Conservation (phyloP, 2,113 vertebrate genomes). For the Oenanthe melanoleuca region DNA sequence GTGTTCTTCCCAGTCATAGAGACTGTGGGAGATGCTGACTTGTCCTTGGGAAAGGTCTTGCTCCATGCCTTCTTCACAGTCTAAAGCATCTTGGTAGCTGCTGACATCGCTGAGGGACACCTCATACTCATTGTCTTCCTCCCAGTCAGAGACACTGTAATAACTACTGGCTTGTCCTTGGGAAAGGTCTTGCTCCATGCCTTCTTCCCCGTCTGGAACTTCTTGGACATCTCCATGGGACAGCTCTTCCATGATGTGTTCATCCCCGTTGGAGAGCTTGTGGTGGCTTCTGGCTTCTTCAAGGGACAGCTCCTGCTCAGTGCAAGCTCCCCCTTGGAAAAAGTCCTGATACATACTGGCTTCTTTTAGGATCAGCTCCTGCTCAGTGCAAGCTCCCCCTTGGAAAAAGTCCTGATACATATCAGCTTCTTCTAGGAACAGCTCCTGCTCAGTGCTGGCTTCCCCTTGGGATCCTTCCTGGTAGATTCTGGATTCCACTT, state of each 20-base stretch:
- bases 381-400: no score
- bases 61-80: background rate
- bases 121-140: background rate
- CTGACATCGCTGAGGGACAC: accelerated
- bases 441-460: background rate
- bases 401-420: background rate
- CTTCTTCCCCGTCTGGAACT: background rate
- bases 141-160: background rate
- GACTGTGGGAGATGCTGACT: accelerated
- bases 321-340: no score
- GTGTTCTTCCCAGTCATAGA: background rate
- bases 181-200: background rate
- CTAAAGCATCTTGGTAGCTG: background rate
- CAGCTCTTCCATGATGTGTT: background rate
- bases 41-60: background rate
- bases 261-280: background rate
- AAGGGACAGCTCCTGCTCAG: background rate
- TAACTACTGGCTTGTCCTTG: background rate
- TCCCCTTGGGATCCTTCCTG: no score
- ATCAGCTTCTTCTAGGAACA: background rate
- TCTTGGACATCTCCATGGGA: accelerated
- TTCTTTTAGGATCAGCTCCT: background rate
- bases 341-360: background rate
- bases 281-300: background rate
- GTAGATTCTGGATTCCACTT: no score